A percentile compares a stretch with the other conserved stretches of the same genome.
phyloP scores from a whole-genome alignment of 2,113 vertebrate species.

The Ptilonorhynchus violaceus region DNA sequence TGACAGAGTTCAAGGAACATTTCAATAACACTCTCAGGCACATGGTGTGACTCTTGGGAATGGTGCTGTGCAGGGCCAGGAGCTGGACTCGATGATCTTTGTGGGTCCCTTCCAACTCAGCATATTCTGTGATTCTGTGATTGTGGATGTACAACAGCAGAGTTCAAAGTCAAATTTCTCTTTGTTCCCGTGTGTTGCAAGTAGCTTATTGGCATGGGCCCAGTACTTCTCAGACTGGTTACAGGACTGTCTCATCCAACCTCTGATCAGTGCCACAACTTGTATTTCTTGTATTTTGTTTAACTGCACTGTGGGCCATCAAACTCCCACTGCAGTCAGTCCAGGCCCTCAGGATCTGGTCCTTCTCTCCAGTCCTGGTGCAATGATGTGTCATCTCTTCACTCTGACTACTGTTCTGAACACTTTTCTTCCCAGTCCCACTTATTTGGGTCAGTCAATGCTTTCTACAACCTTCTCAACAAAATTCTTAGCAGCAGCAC shows the following conservation, averaged over 20 bases:
- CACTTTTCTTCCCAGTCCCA: not conserved
- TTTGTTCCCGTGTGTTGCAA: constrained; percentile 12
- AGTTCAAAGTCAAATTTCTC: constrained; percentile 17
- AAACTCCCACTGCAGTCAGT: constrained; percentile 17
- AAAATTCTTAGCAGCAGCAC: not conserved
- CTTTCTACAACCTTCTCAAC: not conserved
- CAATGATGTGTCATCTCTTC: not conserved
- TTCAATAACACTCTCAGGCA: not conserved
- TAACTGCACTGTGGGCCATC: not conserved
- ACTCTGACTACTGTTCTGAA: not conserved
- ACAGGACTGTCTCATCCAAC: not conserved
- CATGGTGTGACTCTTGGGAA: not conserved
- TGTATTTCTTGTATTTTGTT: constrained; percentile 10
- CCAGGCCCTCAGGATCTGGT: not conserved
- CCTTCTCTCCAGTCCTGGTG: not conserved
- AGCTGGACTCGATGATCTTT: not conserved
- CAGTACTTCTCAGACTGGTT: constrained; percentile 23
- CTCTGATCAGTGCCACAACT: constrained; percentile 14
- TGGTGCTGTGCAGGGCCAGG: not conserved
- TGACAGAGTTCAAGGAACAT: not conserved
- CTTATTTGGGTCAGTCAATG: not conserved
- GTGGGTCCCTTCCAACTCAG: not conserved
- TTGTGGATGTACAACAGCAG: not conserved
- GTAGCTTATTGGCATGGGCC: not conserved
- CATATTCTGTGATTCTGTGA: not conserved